These are phyloP conservation scores for Cerceris ruficornis DNA, from an alignment of 2,888 invertebrate genomes.

Conservation along the genomic window DNA sequence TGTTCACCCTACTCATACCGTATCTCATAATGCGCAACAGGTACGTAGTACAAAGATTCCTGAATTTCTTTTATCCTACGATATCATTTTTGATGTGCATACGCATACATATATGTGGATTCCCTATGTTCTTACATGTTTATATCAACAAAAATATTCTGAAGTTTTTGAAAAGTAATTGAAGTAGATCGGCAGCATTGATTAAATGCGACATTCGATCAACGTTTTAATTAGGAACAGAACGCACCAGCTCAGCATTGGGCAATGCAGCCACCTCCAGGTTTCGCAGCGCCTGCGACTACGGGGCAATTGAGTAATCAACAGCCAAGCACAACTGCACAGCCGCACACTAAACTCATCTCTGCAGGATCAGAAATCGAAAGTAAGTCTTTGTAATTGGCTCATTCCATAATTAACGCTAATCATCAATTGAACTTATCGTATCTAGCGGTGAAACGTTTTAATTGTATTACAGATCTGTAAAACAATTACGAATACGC, in stretches of 20 bases:
- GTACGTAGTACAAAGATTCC: slow-evolving; percentile 54
- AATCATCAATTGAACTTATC: slow-evolving; percentile 12
- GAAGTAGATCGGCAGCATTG: too few relatives aligned
- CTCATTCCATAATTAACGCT: too few relatives aligned
- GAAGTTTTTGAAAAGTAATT: too few relatives aligned
- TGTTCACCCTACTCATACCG: slow-evolving; percentile 77
- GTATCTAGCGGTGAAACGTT: slow-evolving; percentile 21
- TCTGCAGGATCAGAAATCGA: slow-evolving; percentile 80
- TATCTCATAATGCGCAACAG: slow-evolving; percentile 79
- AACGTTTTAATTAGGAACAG: slow-evolving; percentile 71
- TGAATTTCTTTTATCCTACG: too few relatives aligned
- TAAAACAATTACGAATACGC: slow-evolving; percentile 71
- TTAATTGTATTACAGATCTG: slow-evolving; percentile 72
- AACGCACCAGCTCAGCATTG: slow-evolving; percentile 78
- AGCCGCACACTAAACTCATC: slow-evolving; percentile 80
- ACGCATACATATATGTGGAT: not conserved
- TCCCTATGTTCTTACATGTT: not conserved
- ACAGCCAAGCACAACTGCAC: slow-evolving; percentile 78
- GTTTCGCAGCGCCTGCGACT: slow-evolving; percentile 77
- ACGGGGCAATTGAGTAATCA: slow-evolving; percentile 76
- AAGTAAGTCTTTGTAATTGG: slow-evolving; percentile 68
- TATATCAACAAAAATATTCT: too few relatives aligned
- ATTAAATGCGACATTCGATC: not conserved
- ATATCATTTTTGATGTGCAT: not conserved
- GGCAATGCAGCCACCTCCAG: slow-evolving; percentile 81